Evolutionary conservation across 1,140 invertebrate genomes (phyloP), one percentile per base, ranked within the genome.

Genomic region (Drosophila repletoides): DNA sequence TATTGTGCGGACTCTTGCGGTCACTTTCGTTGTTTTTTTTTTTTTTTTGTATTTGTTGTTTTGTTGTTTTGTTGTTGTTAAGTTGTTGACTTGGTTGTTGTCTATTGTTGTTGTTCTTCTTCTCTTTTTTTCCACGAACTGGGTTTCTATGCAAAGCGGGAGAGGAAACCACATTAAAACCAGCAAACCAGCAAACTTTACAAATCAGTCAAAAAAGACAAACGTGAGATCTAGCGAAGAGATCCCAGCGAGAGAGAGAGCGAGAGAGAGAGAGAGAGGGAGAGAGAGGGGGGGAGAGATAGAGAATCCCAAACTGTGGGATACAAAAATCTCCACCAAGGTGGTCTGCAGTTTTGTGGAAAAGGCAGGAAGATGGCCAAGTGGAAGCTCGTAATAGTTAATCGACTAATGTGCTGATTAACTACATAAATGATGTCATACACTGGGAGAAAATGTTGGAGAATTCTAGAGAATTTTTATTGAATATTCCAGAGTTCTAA

Each of bases 361-460:
- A 40, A 2, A 3, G 6, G n/a, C 1, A 15, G 2, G 21, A n/a
- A 1, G 46, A 14, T 5, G 2, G 48, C 7, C 1, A 5, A 29
- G 9, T 3, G 17, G 5, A 2, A 15, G 22, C 5, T 22, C 12
- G 43, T 59, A 60, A 61, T 61, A 36, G 56, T 67, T 60, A 67
- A 61, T 51, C 38, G 28, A 41, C 46, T 36, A 66, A 66, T 51
- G 43, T 51, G 43, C 53, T 58, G 53, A 66, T 66, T 66, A 66
- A 21, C 45, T 59, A 45, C 28, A 17, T 34, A 45, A 24, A 45
- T 33, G 48, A 14, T 40, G 36, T 26, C n/a, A n/a, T n/a, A n/a
- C n/a, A n/a, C n/a, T n/a, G n/a, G n/a, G n/a, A n/a, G n/a, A n/a
- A n/a, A n/a, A n/a, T n/a, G n/a, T n/a, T n/a, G n/a, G n/a, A n/a